Evolutionary conservation across 2,113 vertebrate genomes (phyloP).

Genomic region (Meleagris gallopavo): DNA sequence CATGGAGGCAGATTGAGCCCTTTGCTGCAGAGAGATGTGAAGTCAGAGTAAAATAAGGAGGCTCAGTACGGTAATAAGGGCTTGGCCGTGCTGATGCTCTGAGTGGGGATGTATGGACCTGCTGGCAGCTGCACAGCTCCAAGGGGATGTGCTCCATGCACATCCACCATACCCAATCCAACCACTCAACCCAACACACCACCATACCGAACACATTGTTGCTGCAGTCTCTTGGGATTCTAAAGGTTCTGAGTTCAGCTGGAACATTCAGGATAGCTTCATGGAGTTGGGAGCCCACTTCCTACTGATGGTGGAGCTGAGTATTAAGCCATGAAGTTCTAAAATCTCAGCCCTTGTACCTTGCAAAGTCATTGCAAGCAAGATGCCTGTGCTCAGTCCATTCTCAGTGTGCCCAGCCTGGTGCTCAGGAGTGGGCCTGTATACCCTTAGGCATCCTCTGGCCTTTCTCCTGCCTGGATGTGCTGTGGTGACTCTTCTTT

Average conservation of each 20-base stretch:
- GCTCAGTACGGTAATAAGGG: background rate
- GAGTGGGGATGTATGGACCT: background rate
- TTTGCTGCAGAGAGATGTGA: background rate
- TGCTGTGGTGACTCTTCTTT: constrained; percentile 12
- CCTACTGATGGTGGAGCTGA: background rate
- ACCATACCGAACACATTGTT: background rate
- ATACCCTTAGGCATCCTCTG: background rate
- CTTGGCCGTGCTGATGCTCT: background rate
- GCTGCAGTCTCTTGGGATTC: background rate
- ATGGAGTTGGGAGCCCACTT: background rate
- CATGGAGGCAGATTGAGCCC: background rate
- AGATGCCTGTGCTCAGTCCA: constrained; percentile 1
- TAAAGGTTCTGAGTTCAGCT: background rate
- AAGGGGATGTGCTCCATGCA: background rate
- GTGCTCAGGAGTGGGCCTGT: background rate
- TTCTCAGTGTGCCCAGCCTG: background rate
- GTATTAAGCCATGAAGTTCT: background rate
- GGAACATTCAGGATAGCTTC: background rate
- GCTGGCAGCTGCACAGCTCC: background rate
- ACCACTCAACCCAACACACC: background rate
- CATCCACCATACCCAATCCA: background rate
- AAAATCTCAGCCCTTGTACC: background rate
- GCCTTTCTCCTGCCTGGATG: background rate
- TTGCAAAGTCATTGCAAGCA: background rate
- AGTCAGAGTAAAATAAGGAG: background rate